Evolutionary conservation across 1,140 invertebrate species (phyloP), one percentile per base, ranked within the genome.

Genomic region (Dendroctonus valens): DNA sequence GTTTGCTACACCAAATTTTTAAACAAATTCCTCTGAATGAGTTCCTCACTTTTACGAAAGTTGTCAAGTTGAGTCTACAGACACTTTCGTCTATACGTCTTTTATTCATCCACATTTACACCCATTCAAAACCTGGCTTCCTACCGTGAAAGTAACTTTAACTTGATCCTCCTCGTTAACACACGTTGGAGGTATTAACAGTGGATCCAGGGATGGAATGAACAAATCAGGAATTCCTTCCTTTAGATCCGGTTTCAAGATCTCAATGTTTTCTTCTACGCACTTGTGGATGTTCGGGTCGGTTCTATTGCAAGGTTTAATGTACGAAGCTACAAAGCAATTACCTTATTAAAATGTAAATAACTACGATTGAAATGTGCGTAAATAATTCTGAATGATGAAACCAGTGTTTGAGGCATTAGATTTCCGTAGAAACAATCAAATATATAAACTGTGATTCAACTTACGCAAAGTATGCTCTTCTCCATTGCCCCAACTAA

Each of bases 161-260:
- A 66, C 64, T 53, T 59, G 64, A 59, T 66, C 64, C 44, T 59
- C 57, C 48, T 66, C 64, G 44, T 66, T 66, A 3, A 66, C 64
- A 37, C 64, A 66, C 5, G 64, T 66, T 14, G 64, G 64, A 14
- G 55, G 64, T 9, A 66, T 66, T 6, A 66, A 14, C 38, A 66
- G 37, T 44, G 64, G 64, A 14, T 66, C 57, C 49, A 66, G 41
- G 11, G 64, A 12, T 7, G 55, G 55, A 42, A 66, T 59, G 41
- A 66, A 66, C 6, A 66, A 49, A 5, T 12, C 54, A 7, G 64
- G 55, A 38, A 66, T 39, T 14, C 64, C 64, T 26, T 59, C 53
- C 39, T 66, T 66, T 14, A 66, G 40, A 39, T 42, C 3, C 12
- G 64, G 55, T 38, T 39, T 66, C 14, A 66, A 15, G n/a, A 51